Percentiles rank a stretch among this genome's conserved stretches.
phyloP scores from a whole-genome alignment of 2,888 invertebrate species.

The Volucella bombylans region DNA sequence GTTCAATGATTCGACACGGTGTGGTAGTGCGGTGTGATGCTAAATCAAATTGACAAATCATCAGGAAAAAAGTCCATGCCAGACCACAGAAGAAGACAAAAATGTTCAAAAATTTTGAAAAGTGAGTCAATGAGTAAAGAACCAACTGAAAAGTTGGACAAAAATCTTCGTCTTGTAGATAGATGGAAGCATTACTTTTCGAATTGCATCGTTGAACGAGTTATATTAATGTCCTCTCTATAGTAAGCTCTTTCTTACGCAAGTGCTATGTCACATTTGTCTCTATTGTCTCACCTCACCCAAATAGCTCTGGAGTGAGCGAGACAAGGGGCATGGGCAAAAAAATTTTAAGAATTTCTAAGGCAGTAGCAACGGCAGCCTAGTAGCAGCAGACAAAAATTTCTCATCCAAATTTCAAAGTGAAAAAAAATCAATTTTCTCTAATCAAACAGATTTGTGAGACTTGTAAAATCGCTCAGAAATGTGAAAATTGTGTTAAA shows the following conservation, averaged over 20 bases:
- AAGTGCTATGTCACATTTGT: conserved; percentile 48
- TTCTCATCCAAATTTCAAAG: conserved; percentile 48
- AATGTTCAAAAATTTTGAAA: conserved; percentile 2
- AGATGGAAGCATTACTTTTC: background rate
- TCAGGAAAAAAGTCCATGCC: background rate
- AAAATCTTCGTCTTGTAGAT: background rate
- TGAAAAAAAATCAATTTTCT: conserved; percentile 50
- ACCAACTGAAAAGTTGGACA: background rate
- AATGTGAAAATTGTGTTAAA: conserved; percentile 29
- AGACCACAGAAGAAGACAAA: conserved; percentile 31
- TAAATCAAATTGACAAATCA: conserved; percentile 41
- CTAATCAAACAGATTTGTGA: conserved; percentile 35
- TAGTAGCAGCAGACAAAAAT: conserved; percentile 69
- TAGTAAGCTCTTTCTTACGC: conserved; percentile 25
- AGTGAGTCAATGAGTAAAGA: background rate
- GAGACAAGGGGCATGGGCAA: conserved; percentile 41
- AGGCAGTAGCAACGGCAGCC: conserved; percentile 70
- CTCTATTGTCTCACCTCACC: conserved; percentile 41
- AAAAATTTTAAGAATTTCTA: conserved; percentile 62
- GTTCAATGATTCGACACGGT: conserved; percentile 46
- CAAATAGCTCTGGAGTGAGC: conserved; percentile 19
- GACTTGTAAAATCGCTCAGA: conserved; percentile 2
- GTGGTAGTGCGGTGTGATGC: conserved; percentile 43
- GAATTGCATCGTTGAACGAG: conserved; percentile 39
- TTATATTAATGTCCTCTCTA: background rate